Conservation (phyloP, 2,888 invertebrate genomes). For the Folsomia manolachei region DNA sequence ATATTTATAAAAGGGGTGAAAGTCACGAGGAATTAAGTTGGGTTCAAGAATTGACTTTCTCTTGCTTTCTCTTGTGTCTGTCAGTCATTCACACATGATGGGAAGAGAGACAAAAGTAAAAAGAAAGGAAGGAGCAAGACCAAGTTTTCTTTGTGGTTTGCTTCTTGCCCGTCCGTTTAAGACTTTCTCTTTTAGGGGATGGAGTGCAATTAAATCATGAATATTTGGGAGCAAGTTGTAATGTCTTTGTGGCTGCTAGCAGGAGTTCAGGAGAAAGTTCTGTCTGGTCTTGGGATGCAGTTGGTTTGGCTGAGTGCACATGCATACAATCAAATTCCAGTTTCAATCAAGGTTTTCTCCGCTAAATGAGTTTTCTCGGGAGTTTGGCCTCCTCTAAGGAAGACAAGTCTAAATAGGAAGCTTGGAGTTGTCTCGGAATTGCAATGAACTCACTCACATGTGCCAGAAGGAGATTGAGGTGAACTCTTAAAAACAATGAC, state of each 20-base stretch:
- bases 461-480: background rate
- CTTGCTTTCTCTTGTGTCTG: too few relatives aligned
- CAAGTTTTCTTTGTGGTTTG: background rate
- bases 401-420: too few relatives aligned
- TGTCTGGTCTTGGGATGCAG: too few relatives aligned
- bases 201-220: conserved; percentile 32
- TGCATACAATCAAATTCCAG: conserved; percentile 17
- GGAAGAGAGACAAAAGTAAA: background rate
- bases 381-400: too few relatives aligned
- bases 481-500: background rate
- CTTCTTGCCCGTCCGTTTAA: background rate
- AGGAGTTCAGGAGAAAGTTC: too few relatives aligned
- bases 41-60: too few relatives aligned
- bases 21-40: too few relatives aligned
- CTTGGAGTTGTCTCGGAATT: too few relatives aligned
- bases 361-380: conserved; percentile 3
- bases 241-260: background rate
- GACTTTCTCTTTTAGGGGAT: conserved; percentile 1
- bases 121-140: background rate
- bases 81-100: background rate
- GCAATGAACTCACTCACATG: too few relatives aligned
- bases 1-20: too few relatives aligned
- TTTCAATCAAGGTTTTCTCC: conserved; percentile 12
- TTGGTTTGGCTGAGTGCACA: conserved; percentile 19
- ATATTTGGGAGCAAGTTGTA: conserved; percentile 22